A percentile compares a stretch with the other conserved stretches of the same genome.
Conservation (phyloP, 2,797 vertebrate species). For the Gymnoscopelus microlampas region DNA sequence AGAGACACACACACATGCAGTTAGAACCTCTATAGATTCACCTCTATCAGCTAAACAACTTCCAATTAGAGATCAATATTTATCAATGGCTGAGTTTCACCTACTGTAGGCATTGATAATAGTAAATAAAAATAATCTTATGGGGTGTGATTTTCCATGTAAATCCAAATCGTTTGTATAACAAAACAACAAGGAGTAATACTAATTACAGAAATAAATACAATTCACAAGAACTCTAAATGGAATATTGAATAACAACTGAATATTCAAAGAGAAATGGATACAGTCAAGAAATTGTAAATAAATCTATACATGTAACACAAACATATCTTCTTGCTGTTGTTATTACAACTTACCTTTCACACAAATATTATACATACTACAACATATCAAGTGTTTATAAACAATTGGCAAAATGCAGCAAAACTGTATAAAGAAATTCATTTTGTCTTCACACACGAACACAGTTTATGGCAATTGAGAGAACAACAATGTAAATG, state of each 20-base stretch:
- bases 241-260: too few species aligned
- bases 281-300: not conserved
- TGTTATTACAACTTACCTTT: constrained; percentile 50
- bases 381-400: not conserved
- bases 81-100: too few species aligned
- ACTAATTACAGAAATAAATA: too few species aligned
- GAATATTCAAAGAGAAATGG: too few species aligned
- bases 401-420: not conserved
- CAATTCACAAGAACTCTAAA: too few species aligned
- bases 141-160: too few species aligned
- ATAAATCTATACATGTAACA: not conserved
- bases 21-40: not conserved
- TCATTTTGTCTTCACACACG: not conserved
- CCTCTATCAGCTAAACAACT: too few species aligned
- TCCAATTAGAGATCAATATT: too few species aligned
- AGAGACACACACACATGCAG: not conserved
- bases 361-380: not conserved
- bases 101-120: too few species aligned
- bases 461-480: constrained; percentile 29
- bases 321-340: constrained; percentile 42
- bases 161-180: too few species aligned
- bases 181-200: too few species aligned
- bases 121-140: too few species aligned
- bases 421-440: not conserved
- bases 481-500: constrained; percentile 41